Conservation (phyloP, 2,888 invertebrate genomes). For the Lasioglossum morio region DNA sequence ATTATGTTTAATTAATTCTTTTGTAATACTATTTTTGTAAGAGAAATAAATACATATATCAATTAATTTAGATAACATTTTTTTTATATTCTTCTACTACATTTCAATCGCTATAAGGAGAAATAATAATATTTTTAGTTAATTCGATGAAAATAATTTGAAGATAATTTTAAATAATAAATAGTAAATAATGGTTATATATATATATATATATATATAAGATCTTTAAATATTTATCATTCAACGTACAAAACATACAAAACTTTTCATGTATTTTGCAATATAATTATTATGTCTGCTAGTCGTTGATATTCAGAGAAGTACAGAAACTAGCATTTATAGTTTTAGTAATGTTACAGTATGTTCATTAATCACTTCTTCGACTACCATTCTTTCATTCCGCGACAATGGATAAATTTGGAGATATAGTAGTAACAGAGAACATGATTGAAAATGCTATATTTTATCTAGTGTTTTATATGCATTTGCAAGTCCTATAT, state of each 20-base stretch:
- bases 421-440: neutral
- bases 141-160: neutral
- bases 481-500: neutral
- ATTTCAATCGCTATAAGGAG: neutral
- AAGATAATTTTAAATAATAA: neutral
- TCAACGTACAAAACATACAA: neutral
- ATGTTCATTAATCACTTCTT: neutral
- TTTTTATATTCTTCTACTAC: neutral
- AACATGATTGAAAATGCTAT: neutral
- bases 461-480: neutral
- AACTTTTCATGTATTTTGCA: neutral
- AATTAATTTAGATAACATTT: slow-evolving; percentile 27
- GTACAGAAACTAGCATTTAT: neutral
- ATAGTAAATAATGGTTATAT: neutral
- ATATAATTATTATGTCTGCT: neutral
- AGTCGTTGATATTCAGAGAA: neutral
- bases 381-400: neutral
- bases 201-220: neutral
- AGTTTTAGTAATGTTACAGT: neutral
- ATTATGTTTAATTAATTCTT: slow-evolving; percentile 16
- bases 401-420: neutral
- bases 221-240: neutral
- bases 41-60: slow-evolving; percentile 2
- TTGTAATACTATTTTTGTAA: slow-evolving; percentile 12
- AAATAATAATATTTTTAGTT: neutral